A percentile compares a stretch with the other conserved stretches of the same genome.
These are phyloP conservation scores for Oryzias melastigma DNA, from an alignment of 2,113 vertebrate species.

Conservation along the genomic window DNA sequence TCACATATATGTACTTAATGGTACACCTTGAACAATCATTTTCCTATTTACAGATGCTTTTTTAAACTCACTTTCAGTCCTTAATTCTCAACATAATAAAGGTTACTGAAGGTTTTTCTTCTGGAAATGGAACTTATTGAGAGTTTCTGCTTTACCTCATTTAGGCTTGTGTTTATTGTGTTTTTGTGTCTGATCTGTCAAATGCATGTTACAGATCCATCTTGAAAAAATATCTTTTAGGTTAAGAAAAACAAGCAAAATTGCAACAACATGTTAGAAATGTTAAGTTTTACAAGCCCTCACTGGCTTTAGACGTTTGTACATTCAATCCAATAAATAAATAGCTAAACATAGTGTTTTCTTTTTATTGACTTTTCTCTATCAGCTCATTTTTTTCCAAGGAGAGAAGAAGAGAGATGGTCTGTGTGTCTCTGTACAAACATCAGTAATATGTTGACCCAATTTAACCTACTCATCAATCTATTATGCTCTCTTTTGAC, in stretches of 20 bases:
- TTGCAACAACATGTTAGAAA: background rate
- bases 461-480: constrained; percentile 2
- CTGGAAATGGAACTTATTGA: no score
- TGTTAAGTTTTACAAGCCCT: constrained; percentile 15
- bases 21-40: no score
- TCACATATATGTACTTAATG: no score
- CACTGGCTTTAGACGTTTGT: background rate
- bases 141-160: no score
- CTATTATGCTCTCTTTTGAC: background rate
- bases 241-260: constrained; percentile 10
- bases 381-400: background rate
- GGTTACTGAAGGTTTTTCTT: no score
- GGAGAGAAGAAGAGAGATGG: background rate
- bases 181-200: no score
- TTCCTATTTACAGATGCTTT: no score
- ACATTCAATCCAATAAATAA: constrained; percentile 20
- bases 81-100: no score
- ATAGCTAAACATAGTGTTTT: constrained; percentile 5
- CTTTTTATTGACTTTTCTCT: constrained; percentile 1
- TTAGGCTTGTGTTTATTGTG: no score
- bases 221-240: constrained; percentile 1
- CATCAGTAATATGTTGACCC: background rate
- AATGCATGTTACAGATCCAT: background rate
- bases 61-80: no score
- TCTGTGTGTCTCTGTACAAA: background rate